Conservation (phyloP, 1,140 invertebrate genomes). For the Eumeta japonica region DNA sequence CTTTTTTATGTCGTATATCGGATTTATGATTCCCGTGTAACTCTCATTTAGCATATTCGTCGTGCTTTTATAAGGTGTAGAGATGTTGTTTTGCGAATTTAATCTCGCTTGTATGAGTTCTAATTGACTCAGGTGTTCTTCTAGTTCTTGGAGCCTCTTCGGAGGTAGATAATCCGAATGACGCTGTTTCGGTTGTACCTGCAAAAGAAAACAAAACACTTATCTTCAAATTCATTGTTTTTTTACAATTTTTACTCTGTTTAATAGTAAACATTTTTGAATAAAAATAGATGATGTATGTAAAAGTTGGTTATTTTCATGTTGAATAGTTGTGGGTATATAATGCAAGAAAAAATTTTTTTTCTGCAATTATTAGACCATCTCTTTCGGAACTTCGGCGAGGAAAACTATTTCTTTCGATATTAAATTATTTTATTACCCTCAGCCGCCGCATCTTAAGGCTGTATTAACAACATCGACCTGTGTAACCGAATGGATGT, state of each 20-base stretch:
- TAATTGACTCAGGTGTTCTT: conserved; percentile 9
- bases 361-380: too few relatives aligned
- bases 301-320: too few relatives aligned
- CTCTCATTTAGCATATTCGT: conserved; percentile 1
- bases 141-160: conserved; percentile 23
- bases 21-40: conserved; percentile 41
- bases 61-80: not conserved
- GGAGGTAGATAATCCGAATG: conserved; percentile 25
- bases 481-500: too few relatives aligned
- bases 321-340: too few relatives aligned
- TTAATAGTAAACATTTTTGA: too few relatives aligned
- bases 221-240: not conserved
- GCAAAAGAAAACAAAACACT: conserved; percentile 8
- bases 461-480: too few relatives aligned
- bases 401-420: too few relatives aligned
- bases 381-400: too few relatives aligned
- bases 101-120: conserved; percentile 10
- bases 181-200: conserved; percentile 18
- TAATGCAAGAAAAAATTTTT: conserved; percentile 1
- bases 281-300: too few relatives aligned
- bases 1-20: conserved; percentile 34
- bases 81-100: conserved; percentile 8
- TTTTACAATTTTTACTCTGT: not conserved
- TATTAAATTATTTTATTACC: too few relatives aligned
- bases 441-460: too few relatives aligned